Evolutionary conservation across 2,797 vertebrate genomes (phyloP), one percentile per base, ranked within the genome.

Genomic region (Enteromius unitaeniatus): DNA sequence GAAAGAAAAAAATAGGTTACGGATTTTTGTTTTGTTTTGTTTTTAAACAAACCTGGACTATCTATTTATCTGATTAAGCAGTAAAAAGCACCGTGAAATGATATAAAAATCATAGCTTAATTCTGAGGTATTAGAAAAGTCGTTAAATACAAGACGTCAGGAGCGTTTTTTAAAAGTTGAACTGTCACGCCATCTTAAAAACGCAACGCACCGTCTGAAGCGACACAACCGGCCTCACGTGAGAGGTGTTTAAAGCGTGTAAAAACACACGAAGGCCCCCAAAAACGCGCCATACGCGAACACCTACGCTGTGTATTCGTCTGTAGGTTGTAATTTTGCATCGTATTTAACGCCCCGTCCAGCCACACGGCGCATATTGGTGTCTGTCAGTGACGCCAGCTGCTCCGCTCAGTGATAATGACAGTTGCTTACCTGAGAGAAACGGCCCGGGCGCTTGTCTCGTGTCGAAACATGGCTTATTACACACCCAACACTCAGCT

Each of bases 381-480:
- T 37, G n/a, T 0, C 67, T 45, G 68, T 47, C 67, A 49, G 7
- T 75, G 11, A 65, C 15, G 4, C 3, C 34, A 73, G 53, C 11
- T 11, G 21, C 31, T 49, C 26, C 11, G 26, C 15, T 51, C 60
- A 4, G 45, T 21, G 49, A 58, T 23, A 58, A 19, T n/a, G 19
- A 68, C 31, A 68, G 31, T 82, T 23, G 4, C 88, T 88, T 85
- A 90, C 90, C 88, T 85, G 82, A 78, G n/a, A 60, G 21, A 74
- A 65, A 19, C 84, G 74, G 86, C 84, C 40, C 55, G 13, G n/a
- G 28, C 34, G 76, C 87, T 80, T n/a, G 79, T 86, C 26, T 75
- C 90, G 89, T 91, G 91, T 91, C 87, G 84, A 90, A 93, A 93
- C 90, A 90, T 28, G 90, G 92, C 82, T 78, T 65, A 55, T 60